These are phyloP conservation scores for Peribatodes rhomboidaria DNA, from an alignment of 2,888 invertebrate genomes.

Conservation along the genomic window DNA sequence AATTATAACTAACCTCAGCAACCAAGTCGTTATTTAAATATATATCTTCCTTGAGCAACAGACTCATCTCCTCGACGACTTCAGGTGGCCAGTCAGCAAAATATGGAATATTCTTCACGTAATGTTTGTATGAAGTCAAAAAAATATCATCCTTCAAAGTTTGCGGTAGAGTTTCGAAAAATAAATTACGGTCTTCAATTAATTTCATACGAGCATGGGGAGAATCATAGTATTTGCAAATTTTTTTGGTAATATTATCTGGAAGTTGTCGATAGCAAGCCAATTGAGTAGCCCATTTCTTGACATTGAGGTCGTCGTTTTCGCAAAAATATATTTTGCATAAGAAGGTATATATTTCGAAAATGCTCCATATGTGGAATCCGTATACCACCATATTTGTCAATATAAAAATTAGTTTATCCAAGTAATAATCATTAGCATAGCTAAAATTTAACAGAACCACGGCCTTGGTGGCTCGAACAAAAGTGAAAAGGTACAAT, in stretches of 20 bases:
- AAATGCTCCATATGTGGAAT: neutral
- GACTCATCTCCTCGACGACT: neutral
- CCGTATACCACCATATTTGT: neutral
- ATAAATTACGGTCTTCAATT: neutral
- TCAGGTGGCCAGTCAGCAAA: constrained; percentile 5
- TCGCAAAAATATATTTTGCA: neutral
- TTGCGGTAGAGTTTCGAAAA: neutral
- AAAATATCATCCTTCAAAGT: neutral
- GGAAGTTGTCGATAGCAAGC: neutral
- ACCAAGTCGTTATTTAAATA: constrained; percentile 8
- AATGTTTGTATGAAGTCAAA: neutral
- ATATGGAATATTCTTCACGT: neutral
- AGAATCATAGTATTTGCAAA: neutral
- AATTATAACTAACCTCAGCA: constrained; percentile 14
- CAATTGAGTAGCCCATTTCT: neutral
- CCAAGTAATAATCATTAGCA: constrained; percentile 2
- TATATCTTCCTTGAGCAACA: constrained; percentile 4
- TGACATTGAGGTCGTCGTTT: neutral
- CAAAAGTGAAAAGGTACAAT: neutral
- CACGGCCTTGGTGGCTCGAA: neutral
- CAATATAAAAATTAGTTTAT: neutral
- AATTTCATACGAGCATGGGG: neutral
- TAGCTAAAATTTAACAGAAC: neutral
- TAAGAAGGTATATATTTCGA: neutral
- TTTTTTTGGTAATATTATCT: neutral